Conservation (phyloP, 2,888 invertebrate species). For the Hyposoter dolosus region DNA sequence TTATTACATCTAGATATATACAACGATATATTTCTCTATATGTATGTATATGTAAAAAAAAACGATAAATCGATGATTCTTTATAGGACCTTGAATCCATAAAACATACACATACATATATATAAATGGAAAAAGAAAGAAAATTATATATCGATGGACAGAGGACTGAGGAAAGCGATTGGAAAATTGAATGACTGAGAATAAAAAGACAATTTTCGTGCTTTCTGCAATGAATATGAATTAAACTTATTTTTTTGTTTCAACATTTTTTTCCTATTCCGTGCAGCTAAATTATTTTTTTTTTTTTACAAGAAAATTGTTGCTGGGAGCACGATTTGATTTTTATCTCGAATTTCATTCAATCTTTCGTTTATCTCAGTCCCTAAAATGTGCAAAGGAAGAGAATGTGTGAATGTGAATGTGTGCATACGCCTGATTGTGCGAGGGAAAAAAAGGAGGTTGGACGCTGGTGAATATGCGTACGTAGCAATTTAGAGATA, state of each 20-base stretch:
- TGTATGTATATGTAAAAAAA: slow-evolving; percentile 50
- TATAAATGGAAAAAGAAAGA: not conserved
- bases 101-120: slow-evolving; percentile 31
- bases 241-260: not conserved
- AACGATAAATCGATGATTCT: slow-evolving; percentile 37
- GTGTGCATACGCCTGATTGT: slow-evolving; percentile 39
- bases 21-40: slow-evolving; percentile 53
- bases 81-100: slow-evolving; percentile 38
- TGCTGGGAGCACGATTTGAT: not conserved
- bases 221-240: slow-evolving; percentile 9
- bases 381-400: not conserved
- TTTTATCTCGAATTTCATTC: not conserved
- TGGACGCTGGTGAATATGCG: slow-evolving; percentile 34
- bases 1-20: slow-evolving; percentile 54
- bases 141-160: not conserved
- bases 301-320: not conserved
- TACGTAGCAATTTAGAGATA: slow-evolving; percentile 39
- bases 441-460: slow-evolving; percentile 12
- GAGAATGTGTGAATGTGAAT: slow-evolving; percentile 33
- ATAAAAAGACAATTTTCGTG: not conserved
- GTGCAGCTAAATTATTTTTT: slow-evolving; percentile 27
- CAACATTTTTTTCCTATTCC: slow-evolving; percentile 2
- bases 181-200: not conserved
- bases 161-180: not conserved
- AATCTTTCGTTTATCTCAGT: slow-evolving; percentile 5